Evolutionary conservation across 1,140 invertebrate species (phyloP), one percentile per base, ranked within the genome.

Genomic region (Meloidogyne hapla): DNA sequence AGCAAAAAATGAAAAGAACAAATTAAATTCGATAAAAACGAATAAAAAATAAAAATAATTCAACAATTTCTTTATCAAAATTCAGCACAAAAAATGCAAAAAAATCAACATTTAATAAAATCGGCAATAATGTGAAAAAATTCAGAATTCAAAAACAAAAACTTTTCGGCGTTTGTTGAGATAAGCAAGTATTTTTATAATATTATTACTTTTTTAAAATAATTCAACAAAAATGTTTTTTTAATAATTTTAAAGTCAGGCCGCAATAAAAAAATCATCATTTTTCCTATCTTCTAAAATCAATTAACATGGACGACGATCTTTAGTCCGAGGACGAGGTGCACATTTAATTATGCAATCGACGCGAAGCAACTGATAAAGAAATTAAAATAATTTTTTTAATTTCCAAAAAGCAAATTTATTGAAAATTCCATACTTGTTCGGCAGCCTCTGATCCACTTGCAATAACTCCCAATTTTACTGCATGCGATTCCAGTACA

Each of bases 361-460:
- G 1, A 99, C 96, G 63, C 97, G 91, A 10, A 99, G 89, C 85
- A 99, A 98, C 93, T 99, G 96, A 56, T 85, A 42, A 68, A 67
- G 5, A 26, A 26, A 21, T 38, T 12, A 18, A 62, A 26, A 64
- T 25, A 21, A 56, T n/a, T 33, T 45, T 26, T 23, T 4, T 69
- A 21, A 21, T 72, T 75, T 76, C 28, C 13, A 63, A 76, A 10
- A 23, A 42, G 2, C 2, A 45, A 28, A 10, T 80, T 26, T 8
- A n/a, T 12, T 61, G 25, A 56, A 73, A 26, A 6, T 10, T 18
- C 9, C 38, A 28, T 48, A 82, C 81, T 74, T 85, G 86, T 90
- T 99, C 97, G 0, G 96, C 96, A 4, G 96, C 96, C 90, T 99
- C 97, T 0, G 94, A 89, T 6, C 95, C 97, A 56, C 94, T 96